These are phyloP conservation scores for Drosophila rufa DNA, from an alignment of 1,140 invertebrate species.

Conservation along the genomic window DNA sequence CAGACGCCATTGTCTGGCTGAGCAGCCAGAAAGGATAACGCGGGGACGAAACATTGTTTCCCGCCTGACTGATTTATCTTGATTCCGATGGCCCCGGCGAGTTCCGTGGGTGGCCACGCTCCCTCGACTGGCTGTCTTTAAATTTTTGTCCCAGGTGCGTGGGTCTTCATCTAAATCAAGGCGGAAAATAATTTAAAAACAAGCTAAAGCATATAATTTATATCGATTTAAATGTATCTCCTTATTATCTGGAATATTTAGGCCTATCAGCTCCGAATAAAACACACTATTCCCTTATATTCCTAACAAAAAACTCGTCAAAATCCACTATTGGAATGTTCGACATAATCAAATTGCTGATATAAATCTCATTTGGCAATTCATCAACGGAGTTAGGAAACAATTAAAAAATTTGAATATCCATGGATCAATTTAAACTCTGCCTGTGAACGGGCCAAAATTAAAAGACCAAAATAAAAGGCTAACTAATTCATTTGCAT, in stretches of 20 bases:
- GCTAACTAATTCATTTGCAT: conserved; percentile 35
- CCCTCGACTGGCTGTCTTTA: conserved; percentile 22
- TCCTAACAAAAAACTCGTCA: background rate
- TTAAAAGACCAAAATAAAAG: conserved; percentile 22
- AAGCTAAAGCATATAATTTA: background rate
- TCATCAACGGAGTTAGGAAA: conserved; percentile 20
- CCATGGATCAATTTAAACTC: conserved; percentile 4
- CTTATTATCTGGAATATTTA: too few relatives aligned
- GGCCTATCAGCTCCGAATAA: background rate
- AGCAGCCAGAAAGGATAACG: conserved; percentile 34
- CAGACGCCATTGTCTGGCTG: conserved; percentile 59
- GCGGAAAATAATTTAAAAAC: background rate
- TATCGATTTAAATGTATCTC: too few relatives aligned
- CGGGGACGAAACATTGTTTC: conserved; percentile 44
- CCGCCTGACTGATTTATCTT: conserved; percentile 52
- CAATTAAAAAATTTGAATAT: conserved; percentile 31
- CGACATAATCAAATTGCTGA: conserved; percentile 5
- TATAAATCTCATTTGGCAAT: conserved; percentile 19
- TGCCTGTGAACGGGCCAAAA: background rate
- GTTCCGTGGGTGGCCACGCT: conserved; percentile 14
- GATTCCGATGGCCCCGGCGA: conserved; percentile 19
- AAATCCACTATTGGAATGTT: background rate
- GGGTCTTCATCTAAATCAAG: background rate
- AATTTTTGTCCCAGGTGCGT: conserved; percentile 6
- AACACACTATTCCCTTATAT: background rate